Percentiles rank a stretch among this genome's conserved stretches.
Evolutionary conservation across 2,888 invertebrate genomes (phyloP).

Genomic region (Belgica antarctica): DNA sequence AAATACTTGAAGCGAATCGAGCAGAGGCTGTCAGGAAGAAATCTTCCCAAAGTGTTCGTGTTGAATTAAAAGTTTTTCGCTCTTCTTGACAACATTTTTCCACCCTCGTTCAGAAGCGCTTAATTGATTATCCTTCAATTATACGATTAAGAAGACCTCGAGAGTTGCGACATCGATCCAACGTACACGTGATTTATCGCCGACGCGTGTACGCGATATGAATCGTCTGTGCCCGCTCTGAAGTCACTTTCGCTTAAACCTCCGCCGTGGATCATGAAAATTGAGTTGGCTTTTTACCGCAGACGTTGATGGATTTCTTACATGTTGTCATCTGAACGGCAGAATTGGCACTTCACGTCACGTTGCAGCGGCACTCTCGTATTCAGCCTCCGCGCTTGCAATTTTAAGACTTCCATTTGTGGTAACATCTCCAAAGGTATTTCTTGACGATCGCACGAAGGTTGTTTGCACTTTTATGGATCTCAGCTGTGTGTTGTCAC

Average conservation of each 20-base stretch:
- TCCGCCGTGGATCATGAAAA: not conserved
- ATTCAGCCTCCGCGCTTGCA: not conserved
- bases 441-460: not conserved
- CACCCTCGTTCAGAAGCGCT: not conserved
- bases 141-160: too few species aligned
- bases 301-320: slow-evolving; percentile 9
- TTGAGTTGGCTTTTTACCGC: not conserved
- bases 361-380: slow-evolving; percentile 1
- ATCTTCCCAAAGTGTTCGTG: not conserved
- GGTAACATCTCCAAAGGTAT: not conserved
- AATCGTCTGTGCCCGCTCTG: not conserved
- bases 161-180: too few species aligned
- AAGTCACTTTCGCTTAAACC: not conserved
- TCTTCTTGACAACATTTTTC: too few species aligned
- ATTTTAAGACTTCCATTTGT: not conserved
- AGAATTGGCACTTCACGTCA: not conserved
- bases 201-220: not conserved
- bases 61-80: too few species aligned
- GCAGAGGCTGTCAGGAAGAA: not conserved
- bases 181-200: slow-evolving; percentile 19
- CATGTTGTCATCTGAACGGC: not conserved
- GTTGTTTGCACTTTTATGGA: not conserved
- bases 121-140: not conserved
- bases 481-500: not conserved
- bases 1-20: not conserved